Conservation (phyloP, 2,888 invertebrate species). For the Rhamphomyia laevipes region DNA sequence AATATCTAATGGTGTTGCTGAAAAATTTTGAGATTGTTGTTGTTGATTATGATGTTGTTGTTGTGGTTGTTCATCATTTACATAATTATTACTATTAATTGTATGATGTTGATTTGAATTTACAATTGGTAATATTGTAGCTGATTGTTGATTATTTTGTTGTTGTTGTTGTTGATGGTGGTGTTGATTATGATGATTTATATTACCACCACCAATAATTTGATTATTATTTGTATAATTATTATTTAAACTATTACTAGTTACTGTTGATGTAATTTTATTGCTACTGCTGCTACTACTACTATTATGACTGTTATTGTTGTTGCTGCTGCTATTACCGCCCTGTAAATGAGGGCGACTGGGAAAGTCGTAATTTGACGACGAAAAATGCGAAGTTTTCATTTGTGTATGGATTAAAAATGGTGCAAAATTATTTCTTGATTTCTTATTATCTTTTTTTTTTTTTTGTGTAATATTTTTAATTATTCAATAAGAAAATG, state of each 20-base stretch:
- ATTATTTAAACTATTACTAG: conserved; percentile 11
- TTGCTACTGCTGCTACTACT: conserved; percentile 5
- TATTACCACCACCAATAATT: conserved; percentile 6
- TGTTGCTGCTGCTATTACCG: conserved; percentile 11
- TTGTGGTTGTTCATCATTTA: conserved; percentile 2
- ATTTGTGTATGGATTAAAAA: conserved; percentile 16
- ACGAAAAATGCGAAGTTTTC: conserved; percentile 27
- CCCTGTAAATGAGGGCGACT: conserved; percentile 24
- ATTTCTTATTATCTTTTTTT: too few species aligned
- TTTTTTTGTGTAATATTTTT: too few species aligned
- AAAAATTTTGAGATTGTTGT: neutral
- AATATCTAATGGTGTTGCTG: neutral
- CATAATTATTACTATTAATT: conserved; percentile 1
- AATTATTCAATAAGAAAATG: too few species aligned
- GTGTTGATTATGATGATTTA: conserved; percentile 11
- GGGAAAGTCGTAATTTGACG: conserved; percentile 25
- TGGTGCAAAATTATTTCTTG: too few species aligned
- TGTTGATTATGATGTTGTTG: neutral
- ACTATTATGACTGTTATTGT: conserved; percentile 7
- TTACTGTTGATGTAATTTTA: conserved; percentile 5
- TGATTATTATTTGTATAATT: conserved; percentile 11
- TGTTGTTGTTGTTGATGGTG: conserved; percentile 8
- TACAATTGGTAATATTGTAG: conserved; percentile 2
- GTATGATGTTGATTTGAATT: conserved; percentile 7
- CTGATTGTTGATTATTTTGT: conserved; percentile 2